Conservation (phyloP, 2,797 vertebrate genomes). For the Sebastes vulpes region DNA sequence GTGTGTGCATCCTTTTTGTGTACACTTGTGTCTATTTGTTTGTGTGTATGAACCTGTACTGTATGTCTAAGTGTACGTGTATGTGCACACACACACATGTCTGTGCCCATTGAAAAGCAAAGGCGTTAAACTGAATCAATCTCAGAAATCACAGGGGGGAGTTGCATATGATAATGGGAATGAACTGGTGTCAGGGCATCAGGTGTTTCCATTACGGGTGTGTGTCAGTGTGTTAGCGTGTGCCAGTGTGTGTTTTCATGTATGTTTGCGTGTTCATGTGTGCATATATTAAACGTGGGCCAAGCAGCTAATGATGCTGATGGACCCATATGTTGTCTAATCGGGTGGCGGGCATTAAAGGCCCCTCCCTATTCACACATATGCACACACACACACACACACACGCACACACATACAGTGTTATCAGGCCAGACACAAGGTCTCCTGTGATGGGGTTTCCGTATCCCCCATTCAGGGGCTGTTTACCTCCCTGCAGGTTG, state of each 20-base stretch:
- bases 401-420: background rate
- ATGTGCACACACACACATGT: background rate
- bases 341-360: slow-evolving; percentile 4
- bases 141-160: slow-evolving; percentile 15
- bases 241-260: background rate
- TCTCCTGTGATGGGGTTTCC: slow-evolving; percentile 44
- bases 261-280: slow-evolving; percentile 18
- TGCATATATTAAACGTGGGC: slow-evolving; percentile 18
- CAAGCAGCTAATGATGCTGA: slow-evolving; percentile 43
- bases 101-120: background rate
- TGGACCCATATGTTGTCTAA: slow-evolving; percentile 55
- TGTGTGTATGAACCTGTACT: background rate
- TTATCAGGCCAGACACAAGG: slow-evolving; percentile 41
- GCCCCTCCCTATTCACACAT: background rate
- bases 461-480: slow-evolving; percentile 42
- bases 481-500: slow-evolving; percentile 58
- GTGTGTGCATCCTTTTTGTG: background rate
- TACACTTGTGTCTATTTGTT: background rate
- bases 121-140: slow-evolving; percentile 31
- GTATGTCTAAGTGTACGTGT: background rate
- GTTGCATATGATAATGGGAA: slow-evolving; percentile 42
- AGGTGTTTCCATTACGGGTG: slow-evolving; percentile 36
- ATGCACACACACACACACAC: background rate
- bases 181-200: slow-evolving; percentile 47
- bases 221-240: slow-evolving; percentile 13